Conservation (phyloP, 2,797 vertebrate species). For the Taeniopygia guttata region DNA sequence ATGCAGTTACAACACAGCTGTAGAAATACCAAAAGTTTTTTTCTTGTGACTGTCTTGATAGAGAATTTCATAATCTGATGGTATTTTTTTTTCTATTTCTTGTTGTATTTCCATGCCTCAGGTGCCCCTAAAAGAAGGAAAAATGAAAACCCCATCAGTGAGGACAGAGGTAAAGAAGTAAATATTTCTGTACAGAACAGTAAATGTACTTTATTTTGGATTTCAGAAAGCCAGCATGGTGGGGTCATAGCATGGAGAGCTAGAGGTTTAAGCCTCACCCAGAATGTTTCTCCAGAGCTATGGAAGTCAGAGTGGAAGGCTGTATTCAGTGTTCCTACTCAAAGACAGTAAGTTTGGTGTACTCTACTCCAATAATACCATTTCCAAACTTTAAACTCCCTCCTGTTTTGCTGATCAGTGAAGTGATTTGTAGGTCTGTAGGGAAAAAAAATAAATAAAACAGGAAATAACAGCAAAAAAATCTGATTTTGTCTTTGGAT, state of each 20-base stretch:
- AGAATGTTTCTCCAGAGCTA: background rate
- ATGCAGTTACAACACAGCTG: background rate
- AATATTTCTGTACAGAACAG: background rate
- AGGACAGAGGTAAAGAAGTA: background rate
- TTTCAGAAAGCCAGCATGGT: background rate
- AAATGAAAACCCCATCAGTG: background rate
- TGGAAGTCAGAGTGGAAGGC: background rate
- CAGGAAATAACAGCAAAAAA: background rate
- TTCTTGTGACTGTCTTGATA: background rate
- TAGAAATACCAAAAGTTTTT: background rate
- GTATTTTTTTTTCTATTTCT: background rate
- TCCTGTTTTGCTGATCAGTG: background rate
- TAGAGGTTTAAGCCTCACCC: background rate
- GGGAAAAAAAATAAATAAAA: background rate
- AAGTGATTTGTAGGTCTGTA: background rate
- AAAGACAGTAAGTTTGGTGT: background rate
- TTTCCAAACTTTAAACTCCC: background rate
- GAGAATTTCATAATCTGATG: background rate
- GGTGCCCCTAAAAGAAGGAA: background rate
- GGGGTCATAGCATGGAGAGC: background rate
- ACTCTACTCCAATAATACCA: background rate
- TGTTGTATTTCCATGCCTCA: background rate
- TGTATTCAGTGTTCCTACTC: background rate
- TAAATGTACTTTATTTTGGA: background rate
- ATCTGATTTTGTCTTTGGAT: background rate